A percentile compares a stretch with the other conserved stretches of the same genome.
Conservation (phyloP, 2,113 vertebrate genomes). For the Chinchilla lanigera region DNA sequence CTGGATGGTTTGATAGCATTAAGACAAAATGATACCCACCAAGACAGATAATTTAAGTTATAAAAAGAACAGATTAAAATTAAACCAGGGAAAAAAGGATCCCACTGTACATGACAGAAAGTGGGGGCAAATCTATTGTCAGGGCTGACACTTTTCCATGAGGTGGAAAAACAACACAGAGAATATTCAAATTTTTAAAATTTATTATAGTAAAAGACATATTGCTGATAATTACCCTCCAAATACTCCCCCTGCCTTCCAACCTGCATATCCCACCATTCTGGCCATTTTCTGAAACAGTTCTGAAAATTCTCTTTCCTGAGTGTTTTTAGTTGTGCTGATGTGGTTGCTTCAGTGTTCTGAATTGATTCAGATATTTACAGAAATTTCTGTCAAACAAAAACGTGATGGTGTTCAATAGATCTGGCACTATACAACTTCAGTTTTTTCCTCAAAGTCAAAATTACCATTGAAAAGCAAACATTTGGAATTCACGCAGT, state of each 20-base stretch:
- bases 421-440: neutral
- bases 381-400: neutral
- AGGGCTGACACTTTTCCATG: neutral
- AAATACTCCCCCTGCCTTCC: neutral
- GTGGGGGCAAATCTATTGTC: neutral
- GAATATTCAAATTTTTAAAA: neutral
- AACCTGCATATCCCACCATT: neutral
- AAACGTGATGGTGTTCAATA: neutral
- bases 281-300: neutral
- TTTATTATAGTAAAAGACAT: neutral
- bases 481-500: neutral
- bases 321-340: neutral
- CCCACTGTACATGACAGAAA: neutral
- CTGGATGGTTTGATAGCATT: neutral
- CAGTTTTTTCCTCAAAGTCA: neutral
- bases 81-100: neutral
- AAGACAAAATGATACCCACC: neutral
- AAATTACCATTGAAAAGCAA: neutral
- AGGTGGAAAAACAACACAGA: neutral
- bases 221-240: neutral
- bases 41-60: neutral
- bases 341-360: neutral
- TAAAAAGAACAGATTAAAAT: neutral
- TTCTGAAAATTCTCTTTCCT: neutral
- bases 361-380: neutral